Evolutionary conservation across 2,113 vertebrate genomes (phyloP), one percentile per base, ranked within the genome.

Genomic region (Podocnemis expansa): DNA sequence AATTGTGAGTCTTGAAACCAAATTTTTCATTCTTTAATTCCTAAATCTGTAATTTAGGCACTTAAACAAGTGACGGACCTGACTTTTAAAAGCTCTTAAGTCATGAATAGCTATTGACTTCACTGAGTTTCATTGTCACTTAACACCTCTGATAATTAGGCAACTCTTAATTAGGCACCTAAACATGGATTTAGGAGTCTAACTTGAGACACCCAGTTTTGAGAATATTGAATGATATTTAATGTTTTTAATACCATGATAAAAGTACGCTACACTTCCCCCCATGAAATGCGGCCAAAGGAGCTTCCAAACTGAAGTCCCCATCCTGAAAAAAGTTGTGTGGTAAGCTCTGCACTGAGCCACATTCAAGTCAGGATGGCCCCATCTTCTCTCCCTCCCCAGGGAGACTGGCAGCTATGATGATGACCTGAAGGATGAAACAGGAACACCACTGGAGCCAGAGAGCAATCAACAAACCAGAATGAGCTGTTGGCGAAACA

Each of bases 131-230:
- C 2, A 17, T 56, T 85, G 43, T 43, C 89, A 55, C 52, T 89
- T 29, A 94, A n/a, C 73, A 63, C 45, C 38, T 84, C 78, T 93
- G 52, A 81, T 94, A 91, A 90, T 91, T 93, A 94, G 80, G 43
- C 45, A 86, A 89, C 13, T 13, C 83, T 92, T 88, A 88, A 84
- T 45, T 24, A 91, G 51, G 45, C 81, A 79, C 88, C 67, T 81
- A 94, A 94, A 90, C 38, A 47, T 6, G 41, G 31, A 22, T 56
- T 10, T 19, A 73, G 58, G 13, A 94, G 31, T 49, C 84, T 93
- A 85, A 90, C 4, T 94, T 45, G 9, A 85, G 54, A 82, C 88
- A 87, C 55, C 14, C 55, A 16, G 25, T 41, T 41, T 19, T n/a
- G 22, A 17, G 27, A 75, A 41, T 88, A 94, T 90, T 95, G 31